These are phyloP conservation scores for Halotydeus destructor DNA, from an alignment of 1,140 invertebrate species.

Conservation along the genomic window DNA sequence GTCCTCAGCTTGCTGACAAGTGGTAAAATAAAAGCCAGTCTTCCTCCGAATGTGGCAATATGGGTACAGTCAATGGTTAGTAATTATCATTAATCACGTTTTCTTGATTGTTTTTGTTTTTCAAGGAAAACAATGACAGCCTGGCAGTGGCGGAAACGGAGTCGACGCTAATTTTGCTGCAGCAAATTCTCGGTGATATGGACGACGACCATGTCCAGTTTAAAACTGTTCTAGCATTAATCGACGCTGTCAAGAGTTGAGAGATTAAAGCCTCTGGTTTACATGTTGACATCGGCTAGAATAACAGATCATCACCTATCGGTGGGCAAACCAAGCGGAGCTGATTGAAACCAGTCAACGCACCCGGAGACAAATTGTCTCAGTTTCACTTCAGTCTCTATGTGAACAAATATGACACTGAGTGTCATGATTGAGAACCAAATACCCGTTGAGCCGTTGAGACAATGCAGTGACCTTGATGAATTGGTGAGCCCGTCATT, in stretches of 20 bases:
- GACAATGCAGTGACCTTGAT: too few species aligned
- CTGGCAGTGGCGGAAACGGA: not conserved
- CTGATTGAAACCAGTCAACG: too few species aligned
- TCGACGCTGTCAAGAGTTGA: slow-evolving; percentile 3
- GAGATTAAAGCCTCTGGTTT: too few species aligned
- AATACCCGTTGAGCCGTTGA: too few species aligned
- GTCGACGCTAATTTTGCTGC: slow-evolving; percentile 1
- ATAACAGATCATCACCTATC: too few species aligned
- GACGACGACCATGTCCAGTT: not conserved
- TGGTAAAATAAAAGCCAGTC: slow-evolving; percentile 39
- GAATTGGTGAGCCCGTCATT: too few species aligned
- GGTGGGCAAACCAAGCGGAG: too few species aligned
- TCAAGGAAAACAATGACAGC: slow-evolving; percentile 1
- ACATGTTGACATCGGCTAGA: too few species aligned
- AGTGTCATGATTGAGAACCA: too few species aligned
- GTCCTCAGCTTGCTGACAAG: slow-evolving; percentile 39
- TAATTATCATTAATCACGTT: slow-evolving; percentile 12
- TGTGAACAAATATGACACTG: too few species aligned
- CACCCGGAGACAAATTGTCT: too few species aligned
- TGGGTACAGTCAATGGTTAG: slow-evolving; percentile 48
- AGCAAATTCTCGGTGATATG: slow-evolving; percentile 4
- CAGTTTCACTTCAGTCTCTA: too few species aligned
- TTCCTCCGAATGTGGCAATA: slow-evolving; percentile 40
- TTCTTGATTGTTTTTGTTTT: not conserved
- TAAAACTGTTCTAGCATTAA: slow-evolving; percentile 3